Base-by-base conservation (phyloP, 2,888 invertebrate species). In the Dicranocentrus wangi region DNA sequence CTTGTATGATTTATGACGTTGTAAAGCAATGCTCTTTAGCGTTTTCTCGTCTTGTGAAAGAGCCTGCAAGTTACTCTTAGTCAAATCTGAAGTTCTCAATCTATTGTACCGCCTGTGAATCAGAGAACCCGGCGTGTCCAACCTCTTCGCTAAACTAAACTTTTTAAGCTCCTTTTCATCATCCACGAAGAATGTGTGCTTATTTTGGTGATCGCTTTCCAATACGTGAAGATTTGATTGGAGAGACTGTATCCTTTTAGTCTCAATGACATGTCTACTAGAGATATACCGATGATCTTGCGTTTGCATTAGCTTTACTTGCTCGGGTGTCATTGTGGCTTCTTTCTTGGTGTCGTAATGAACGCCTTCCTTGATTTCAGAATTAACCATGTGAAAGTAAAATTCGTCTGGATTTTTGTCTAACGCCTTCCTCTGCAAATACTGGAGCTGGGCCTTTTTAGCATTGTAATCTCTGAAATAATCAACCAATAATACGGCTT, bases 351-450 rank as follows among this genome's bases (percentile, higher is more conserved):
- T 90, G 43, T 93, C 89, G 87, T 94, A 93, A 88, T 93, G 93
- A 87, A 78, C 61, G 10, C 86, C 86, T 66, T 85, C 84, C 72
- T 91, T 89, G 0, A 94, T 89, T 89, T 93, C 93, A 0, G 97
- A 94, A 88, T 95, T 96, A 77, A 97, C 92, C 98, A 99, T 99
- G 88, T 98, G 97, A 90, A 95, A 96, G 89, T 98, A 95, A 90
- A 98, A 99, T 89, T 99, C 99, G 93, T 99, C 98, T 0, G 98
- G 97, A 90, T 99, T 99, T 88, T 93, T 95, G 88, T 97, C 94
- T 23, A 96, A 89, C 0, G 97, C 98, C 80, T 95, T 92, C 88
- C 94, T 94, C 77, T 93, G 92, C 71, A 99, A 89, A 28, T 94
- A 88, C 88, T 95, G 95, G 1, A 99, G 88, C 0, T 95, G 94